These are phyloP conservation scores for Palythoa heliodiscus DNA, from an alignment of 92 coral and sea anemone species.

Conservation along the genomic window DNA sequence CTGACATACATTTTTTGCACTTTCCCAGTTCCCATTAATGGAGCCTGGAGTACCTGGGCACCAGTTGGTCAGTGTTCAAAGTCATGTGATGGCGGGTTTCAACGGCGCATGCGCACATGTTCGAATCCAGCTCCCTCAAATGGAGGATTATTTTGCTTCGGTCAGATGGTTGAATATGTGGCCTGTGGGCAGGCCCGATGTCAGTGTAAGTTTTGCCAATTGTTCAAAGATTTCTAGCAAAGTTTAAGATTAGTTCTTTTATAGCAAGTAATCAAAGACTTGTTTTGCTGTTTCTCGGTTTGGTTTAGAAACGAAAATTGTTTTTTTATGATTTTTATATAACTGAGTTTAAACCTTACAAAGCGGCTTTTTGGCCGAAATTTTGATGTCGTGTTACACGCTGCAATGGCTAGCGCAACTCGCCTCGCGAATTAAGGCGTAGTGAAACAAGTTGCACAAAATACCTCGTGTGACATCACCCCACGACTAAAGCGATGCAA, in stretches of 20 bases:
- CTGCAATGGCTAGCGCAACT: no score
- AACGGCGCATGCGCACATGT: neutral
- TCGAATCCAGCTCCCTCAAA: slow-evolving; percentile 7
- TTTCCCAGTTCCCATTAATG: slow-evolving; percentile 1
- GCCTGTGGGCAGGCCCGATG: slow-evolving; percentile 1
- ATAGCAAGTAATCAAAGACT: no score
- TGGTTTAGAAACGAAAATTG: no score
- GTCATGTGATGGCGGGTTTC: slow-evolving; percentile 3
- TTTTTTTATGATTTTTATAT: no score
- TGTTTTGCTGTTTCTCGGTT: neutral
- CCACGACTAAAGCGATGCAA: no score
- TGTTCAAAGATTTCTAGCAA: neutral
- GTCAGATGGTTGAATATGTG: neutral
- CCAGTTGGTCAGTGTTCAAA: slow-evolving; percentile 1
- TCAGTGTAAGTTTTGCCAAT: neutral
- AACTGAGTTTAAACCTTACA: no score
- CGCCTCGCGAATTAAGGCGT: no score
- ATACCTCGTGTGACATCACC: no score
- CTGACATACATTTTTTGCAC: neutral
- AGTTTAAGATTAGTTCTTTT: neutral
- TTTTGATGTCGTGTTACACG: no score
- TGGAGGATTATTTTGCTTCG: neutral
- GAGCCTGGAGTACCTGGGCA: neutral
- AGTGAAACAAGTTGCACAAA: no score
- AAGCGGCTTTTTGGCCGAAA: no score